These are phyloP conservation scores for Melanchra persicariae DNA, from an alignment of 2,888 invertebrate species.

Conservation along the genomic window DNA sequence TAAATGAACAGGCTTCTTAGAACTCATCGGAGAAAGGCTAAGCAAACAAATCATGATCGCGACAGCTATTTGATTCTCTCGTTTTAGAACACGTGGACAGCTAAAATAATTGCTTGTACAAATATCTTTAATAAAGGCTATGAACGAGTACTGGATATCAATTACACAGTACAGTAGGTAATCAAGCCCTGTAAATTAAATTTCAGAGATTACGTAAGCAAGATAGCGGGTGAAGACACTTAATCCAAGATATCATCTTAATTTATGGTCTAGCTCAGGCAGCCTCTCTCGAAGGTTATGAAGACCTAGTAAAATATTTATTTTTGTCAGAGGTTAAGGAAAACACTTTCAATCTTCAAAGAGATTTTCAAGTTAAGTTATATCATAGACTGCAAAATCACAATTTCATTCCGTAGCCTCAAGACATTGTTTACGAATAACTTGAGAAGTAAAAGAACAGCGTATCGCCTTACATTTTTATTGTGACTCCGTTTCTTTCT, in stretches of 20 bases:
- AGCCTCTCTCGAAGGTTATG: slow-evolving; percentile 10
- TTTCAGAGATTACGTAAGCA: slow-evolving; percentile 35
- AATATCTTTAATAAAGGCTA: slow-evolving; percentile 7
- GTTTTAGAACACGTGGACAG: slow-evolving; percentile 36
- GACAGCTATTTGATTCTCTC: slow-evolving; percentile 45
- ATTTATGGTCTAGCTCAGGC: slow-evolving; percentile 22
- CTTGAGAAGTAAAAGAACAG: slow-evolving; percentile 14
- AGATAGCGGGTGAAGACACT: slow-evolving; percentile 5
- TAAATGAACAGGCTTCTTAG: slow-evolving; percentile 73
- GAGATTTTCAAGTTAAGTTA: slow-evolving; percentile 2
- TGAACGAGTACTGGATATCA: slow-evolving; percentile 8
- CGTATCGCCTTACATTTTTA: slow-evolving; percentile 66
- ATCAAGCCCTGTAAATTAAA: slow-evolving; percentile 24
- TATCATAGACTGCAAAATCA: slow-evolving; percentile 7
- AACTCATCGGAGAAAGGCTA: slow-evolving; percentile 68
- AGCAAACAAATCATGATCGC: slow-evolving; percentile 56
- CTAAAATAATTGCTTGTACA: slow-evolving; percentile 25
- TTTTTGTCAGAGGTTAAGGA: background rate
- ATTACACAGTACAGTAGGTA: slow-evolving; percentile 13
- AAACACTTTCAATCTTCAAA: slow-evolving; percentile 14
- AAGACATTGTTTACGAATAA: slow-evolving; percentile 18
- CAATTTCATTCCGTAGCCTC: slow-evolving; percentile 11
- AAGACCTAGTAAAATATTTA: background rate
- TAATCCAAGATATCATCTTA: slow-evolving; percentile 40
- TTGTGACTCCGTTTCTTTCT: slow-evolving; percentile 64